phyloP scores from a whole-genome alignment of 2,888 invertebrate genomes.

The Aspidiotus rigidus region DNA sequence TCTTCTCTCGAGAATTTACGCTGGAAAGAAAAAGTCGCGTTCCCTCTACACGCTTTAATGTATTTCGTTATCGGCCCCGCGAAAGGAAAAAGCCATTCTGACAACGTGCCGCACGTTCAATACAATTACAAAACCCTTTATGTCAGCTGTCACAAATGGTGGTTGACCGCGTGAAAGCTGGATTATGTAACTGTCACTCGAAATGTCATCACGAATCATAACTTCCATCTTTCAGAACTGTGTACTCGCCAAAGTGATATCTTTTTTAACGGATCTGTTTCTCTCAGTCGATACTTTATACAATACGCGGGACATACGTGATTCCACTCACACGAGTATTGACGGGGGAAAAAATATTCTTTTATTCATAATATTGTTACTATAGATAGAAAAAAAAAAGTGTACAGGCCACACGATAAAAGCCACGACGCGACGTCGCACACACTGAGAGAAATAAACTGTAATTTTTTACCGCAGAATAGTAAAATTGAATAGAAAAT shows the following conservation, averaged over 20 bases:
- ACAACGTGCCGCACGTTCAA: not conserved
- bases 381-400: too few species aligned
- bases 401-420: too few species aligned
- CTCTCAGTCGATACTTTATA: not conserved
- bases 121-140: not conserved
- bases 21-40: too few species aligned
- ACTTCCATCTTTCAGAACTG: conserved; percentile 22
- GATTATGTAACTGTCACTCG: conserved; percentile 28
- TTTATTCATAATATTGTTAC: too few species aligned
- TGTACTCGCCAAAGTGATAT: not conserved
- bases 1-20: too few species aligned
- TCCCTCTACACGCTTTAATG: too few species aligned
- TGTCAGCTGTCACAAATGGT: conserved; percentile 11
- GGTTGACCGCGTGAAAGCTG: conserved; percentile 24
- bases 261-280: conserved; percentile 21
- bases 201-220: conserved; percentile 27
- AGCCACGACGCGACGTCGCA: too few species aligned
- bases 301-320: not conserved
- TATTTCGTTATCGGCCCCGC: too few species aligned
- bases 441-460: too few species aligned
- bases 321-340: not conserved
- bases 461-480: too few species aligned
- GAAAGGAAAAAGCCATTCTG: not conserved
- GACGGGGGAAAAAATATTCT: too few species aligned
- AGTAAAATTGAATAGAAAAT: too few species aligned